Conservation (phyloP, 2,888 invertebrate species). For the Andrena chrysosceles region DNA sequence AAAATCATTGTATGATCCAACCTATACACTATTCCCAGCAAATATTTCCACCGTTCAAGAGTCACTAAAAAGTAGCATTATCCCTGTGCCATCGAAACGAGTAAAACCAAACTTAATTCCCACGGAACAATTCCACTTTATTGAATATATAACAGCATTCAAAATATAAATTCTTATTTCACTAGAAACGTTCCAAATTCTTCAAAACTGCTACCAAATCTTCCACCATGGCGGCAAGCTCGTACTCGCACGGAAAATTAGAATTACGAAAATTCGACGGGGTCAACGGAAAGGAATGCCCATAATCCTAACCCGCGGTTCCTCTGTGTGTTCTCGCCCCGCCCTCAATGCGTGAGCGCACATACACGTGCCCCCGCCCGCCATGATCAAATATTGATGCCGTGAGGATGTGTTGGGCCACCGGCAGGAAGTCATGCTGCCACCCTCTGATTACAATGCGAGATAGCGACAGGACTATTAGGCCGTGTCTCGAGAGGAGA, state of each 20-base stretch:
- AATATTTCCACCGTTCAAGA: no score
- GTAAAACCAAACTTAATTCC: background rate
- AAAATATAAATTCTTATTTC: background rate
- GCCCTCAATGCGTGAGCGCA: constrained; percentile 38
- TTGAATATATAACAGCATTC: background rate
- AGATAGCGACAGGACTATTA: constrained; percentile 69
- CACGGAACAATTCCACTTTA: background rate
- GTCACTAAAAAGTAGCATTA: no score
- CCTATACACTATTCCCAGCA: no score
- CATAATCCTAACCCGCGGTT: constrained; percentile 20
- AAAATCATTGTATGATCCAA: no score
- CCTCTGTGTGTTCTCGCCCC: constrained; percentile 33
- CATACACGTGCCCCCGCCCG: constrained; percentile 23
- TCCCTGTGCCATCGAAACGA: no score
- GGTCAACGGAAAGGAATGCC: constrained; percentile 15
- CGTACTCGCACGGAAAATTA: background rate
- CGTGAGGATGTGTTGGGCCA: constrained; percentile 54
- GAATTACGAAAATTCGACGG: background rate
- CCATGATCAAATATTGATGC: constrained; percentile 69
- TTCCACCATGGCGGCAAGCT: no score
- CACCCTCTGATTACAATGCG: constrained; percentile 68
- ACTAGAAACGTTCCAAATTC: background rate
- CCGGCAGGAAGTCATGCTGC: constrained; percentile 65
- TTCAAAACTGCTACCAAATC: background rate
- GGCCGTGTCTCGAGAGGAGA: constrained; percentile 56